Percentiles rank a stretch among this genome's conserved stretches.
Evolutionary conservation across 1,140 invertebrate species (phyloP).

Genomic region (Paramacrobiotus metropolitanus): DNA sequence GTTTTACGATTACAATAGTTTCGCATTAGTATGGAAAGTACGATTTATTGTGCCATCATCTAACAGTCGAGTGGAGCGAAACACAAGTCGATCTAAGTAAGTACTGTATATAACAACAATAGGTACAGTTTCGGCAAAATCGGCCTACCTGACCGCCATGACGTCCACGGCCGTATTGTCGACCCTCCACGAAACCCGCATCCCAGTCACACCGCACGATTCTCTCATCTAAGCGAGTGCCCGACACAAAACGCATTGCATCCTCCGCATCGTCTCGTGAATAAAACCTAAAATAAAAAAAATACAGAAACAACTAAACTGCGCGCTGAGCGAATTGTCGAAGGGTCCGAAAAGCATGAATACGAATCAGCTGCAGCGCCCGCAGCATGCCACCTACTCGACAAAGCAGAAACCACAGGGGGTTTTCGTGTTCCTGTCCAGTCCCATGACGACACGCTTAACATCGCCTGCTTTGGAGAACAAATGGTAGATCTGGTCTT

Average conservation of each 20-base stretch:
- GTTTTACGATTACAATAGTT: no score
- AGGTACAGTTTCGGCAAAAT: no score
- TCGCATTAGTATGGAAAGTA: no score
- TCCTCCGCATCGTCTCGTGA: slow-evolving; percentile 61
- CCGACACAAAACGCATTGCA: slow-evolving; percentile 87
- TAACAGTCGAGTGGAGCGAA: no score
- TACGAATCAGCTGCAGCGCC: no score
- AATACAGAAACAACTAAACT: no score
- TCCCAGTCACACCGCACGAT: slow-evolving; percentile 97
- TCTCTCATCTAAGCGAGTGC: slow-evolving; percentile 83
- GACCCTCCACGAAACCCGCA: slow-evolving; percentile 89
- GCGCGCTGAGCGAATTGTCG: no score
- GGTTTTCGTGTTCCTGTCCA: slow-evolving; percentile 93
- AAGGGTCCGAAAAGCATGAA: no score
- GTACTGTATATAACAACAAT: no score
- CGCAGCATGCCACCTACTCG: slow-evolving; percentile 40
- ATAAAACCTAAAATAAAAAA: slow-evolving; percentile 49
- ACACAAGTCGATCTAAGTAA: no score
- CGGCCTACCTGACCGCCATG: no score
- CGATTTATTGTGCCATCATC: no score
- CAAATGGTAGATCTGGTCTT: slow-evolving; percentile 95
- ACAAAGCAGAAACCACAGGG: slow-evolving; percentile 99
- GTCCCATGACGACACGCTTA: slow-evolving; percentile 83
- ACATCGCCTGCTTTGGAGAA: slow-evolving; percentile 90
- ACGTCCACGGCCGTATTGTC: slow-evolving; percentile 93